Percentiles rank a stretch among this genome's conserved stretches.
phyloP scores from a whole-genome alignment of 2,888 invertebrate genomes.

The Eupithecia vulgata region DNA sequence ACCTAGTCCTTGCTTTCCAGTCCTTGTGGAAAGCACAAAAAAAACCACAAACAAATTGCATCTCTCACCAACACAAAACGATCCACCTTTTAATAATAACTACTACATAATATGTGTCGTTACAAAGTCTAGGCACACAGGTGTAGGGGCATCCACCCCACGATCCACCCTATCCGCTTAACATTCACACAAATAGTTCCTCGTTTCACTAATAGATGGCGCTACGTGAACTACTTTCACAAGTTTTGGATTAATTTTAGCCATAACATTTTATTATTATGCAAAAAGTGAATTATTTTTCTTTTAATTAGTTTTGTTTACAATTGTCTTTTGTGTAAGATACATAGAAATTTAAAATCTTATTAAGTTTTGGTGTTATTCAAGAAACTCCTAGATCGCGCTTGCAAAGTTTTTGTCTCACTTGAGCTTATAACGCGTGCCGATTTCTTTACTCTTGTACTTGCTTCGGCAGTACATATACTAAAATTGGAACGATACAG shows the following conservation, averaged over 20 bases:
- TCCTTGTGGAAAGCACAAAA: neutral
- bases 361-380: neutral
- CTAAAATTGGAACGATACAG: constrained; percentile 19
- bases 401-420: neutral
- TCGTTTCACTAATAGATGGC: constrained; percentile 1
- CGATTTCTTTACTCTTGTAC: neutral
- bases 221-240: neutral
- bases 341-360: neutral
- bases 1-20: no score
- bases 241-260: neutral
- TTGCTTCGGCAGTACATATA: constrained; percentile 18
- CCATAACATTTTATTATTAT: neutral
- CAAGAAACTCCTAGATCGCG: constrained; percentile 6
- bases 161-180: neutral
- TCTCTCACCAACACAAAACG: no score
- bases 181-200: neutral
- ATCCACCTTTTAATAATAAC: no score
- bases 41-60: neutral
- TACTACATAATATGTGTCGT: no score
- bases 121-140: neutral
- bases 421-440: neutral
- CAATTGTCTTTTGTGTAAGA: neutral
- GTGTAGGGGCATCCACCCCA: no score
- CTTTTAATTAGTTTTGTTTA: neutral
- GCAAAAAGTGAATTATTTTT: constrained; percentile 4